Conservation (phyloP, 2,797 vertebrate species). For the Microctenopoma stevenorrisi region DNA sequence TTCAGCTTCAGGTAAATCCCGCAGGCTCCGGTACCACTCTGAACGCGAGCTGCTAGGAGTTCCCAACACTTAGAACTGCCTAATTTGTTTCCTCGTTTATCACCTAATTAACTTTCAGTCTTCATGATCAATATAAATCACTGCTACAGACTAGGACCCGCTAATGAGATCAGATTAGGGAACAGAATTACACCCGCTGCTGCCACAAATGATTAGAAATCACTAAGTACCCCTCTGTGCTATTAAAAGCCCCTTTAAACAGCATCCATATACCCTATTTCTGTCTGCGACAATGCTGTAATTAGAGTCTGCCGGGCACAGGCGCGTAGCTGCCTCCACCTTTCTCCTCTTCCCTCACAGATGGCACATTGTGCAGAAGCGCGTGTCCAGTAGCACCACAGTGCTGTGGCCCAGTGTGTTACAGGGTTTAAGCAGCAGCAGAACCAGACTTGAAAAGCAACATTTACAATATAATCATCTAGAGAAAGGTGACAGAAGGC, state of each 20-base stretch:
- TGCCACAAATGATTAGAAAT: conserved; percentile 71
- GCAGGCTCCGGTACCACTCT: not conserved
- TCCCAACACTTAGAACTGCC: conserved; percentile 38
- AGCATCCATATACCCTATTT: conserved; percentile 48
- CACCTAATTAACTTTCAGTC: conserved; percentile 73
- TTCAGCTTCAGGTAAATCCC: not conserved
- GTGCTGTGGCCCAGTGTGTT: not conserved
- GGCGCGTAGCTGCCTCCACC: conserved; percentile 21
- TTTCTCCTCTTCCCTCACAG: not conserved
- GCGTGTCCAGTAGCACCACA: not conserved
- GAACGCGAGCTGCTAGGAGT: conserved; percentile 1
- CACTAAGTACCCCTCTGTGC: conserved; percentile 64
- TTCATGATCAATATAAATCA: conserved; percentile 71
- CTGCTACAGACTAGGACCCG: conserved; percentile 30
- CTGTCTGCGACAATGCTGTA: conserved; percentile 55
- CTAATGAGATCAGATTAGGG: conserved; percentile 77
- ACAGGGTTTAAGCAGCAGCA: not conserved
- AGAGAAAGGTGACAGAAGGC: too few species aligned
- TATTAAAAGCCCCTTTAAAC: conserved; percentile 77
- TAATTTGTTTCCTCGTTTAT: conserved; percentile 72
- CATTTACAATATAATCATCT: not conserved
- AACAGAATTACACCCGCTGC: conserved; percentile 65
- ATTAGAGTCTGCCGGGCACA: conserved; percentile 45
- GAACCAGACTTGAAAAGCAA: not conserved
- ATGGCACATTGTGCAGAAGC: not conserved